phyloP scores from a whole-genome alignment of 2,888 invertebrate species.

The Idaea biselata region DNA sequence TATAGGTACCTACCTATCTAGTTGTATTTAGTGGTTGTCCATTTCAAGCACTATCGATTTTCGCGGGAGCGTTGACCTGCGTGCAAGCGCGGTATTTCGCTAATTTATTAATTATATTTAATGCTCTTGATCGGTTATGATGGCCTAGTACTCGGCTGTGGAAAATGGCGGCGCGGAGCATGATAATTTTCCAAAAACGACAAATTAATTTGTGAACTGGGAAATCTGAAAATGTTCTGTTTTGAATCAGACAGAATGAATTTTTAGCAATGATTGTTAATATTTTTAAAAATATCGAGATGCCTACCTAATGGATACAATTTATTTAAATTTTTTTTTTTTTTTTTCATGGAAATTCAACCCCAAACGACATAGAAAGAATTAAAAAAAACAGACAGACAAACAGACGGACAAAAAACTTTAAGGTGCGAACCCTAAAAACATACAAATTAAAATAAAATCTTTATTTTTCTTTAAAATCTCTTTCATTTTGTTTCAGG shows the following conservation, averaged over 20 bases:
- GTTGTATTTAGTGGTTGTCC: slow-evolving; percentile 72
- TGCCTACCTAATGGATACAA: too few species aligned
- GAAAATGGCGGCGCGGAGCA: neutral
- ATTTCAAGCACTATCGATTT: slow-evolving; percentile 78
- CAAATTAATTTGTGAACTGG: too few species aligned
- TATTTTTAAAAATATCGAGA: too few species aligned
- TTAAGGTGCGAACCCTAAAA: too few species aligned
- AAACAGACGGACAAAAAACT: too few species aligned
- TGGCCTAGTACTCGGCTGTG: slow-evolving; percentile 35
- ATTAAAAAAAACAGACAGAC: too few species aligned
- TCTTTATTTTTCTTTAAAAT: too few species aligned
- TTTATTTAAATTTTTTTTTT: too few species aligned
- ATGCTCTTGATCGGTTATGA: slow-evolving; percentile 46
- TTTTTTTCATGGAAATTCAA: too few species aligned
- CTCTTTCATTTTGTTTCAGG: slow-evolving; percentile 86
- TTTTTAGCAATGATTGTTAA: neutral
- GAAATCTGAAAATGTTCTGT: slow-evolving; percentile 12
- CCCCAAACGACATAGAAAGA: too few species aligned
- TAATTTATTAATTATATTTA: slow-evolving; percentile 78
- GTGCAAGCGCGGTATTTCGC: slow-evolving; percentile 56
- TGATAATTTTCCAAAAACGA: neutral
- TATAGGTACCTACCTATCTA: slow-evolving; percentile 38
- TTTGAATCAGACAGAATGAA: slow-evolving; percentile 7
- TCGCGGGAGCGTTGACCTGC: slow-evolving; percentile 72
- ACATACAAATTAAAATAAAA: too few species aligned